These are phyloP conservation scores for Nomada goodeniana DNA, from an alignment of 2,888 invertebrate genomes.

Conservation along the genomic window DNA sequence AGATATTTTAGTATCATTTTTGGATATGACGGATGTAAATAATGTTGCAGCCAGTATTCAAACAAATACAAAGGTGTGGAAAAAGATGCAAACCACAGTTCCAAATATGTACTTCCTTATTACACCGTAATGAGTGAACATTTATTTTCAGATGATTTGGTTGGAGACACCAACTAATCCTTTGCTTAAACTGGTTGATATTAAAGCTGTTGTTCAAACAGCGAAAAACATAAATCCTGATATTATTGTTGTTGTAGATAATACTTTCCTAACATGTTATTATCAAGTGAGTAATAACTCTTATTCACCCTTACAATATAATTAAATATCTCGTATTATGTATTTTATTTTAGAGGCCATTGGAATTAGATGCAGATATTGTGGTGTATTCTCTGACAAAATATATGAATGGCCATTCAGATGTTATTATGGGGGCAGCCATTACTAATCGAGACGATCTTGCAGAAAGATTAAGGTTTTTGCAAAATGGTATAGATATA, in stretches of 20 bases:
- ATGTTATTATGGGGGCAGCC: constrained; percentile 97
- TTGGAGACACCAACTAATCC: constrained; percentile 99
- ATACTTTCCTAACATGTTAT: constrained; percentile 96
- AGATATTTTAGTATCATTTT: constrained; percentile 91
- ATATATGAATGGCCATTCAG: constrained; percentile 99
- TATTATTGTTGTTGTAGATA: constrained; percentile 93
- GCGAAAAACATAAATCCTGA: constrained; percentile 85
- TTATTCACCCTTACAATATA: neutral
- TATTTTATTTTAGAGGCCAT: constrained; percentile 88
- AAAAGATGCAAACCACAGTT: neutral
- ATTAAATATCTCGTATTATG: neutral
- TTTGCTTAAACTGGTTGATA: constrained; percentile 94
- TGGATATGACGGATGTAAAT: constrained; percentile 90
- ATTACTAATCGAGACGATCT: constrained; percentile 90
- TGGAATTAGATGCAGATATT: constrained; percentile 96
- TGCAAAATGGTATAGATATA: constrained; percentile 91
- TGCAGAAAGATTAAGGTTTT: constrained; percentile 90
- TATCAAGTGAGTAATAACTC: constrained; percentile 86
- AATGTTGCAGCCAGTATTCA: constrained; percentile 89
- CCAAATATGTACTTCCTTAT: no score
- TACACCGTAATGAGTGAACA: neutral
- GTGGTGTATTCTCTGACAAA: constrained; percentile 97
- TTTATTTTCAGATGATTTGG: constrained; percentile 91
- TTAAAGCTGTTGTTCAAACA: constrained; percentile 89
- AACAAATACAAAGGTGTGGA: constrained; percentile 92